Evolutionary conservation across 2,797 vertebrate species (phyloP), one percentile per base, ranked within the genome.

Genomic region (Anolis apletophallus): DNA sequence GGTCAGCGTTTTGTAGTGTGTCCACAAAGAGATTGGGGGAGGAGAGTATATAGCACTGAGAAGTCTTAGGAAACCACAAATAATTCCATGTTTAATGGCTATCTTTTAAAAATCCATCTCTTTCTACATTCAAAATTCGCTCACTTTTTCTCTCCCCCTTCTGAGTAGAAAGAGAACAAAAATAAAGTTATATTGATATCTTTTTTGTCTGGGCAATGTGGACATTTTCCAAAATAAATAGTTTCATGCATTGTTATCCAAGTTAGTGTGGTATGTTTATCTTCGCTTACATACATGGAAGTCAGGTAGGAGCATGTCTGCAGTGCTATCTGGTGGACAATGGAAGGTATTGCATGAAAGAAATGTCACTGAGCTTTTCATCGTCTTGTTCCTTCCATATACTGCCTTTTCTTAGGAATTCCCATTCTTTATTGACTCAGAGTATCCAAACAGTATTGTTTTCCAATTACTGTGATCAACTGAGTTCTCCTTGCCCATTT

Each of bases 201-300:
- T 34, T 16, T 19, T 87, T 59, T 50, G 69, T 29, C 8, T 29
- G 16, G 59, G 54, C 23, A 68, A 29, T 50, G 12, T 55, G 29
- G n/a, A 21, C 3, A 21, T 11, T 59, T 10, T 78, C 14, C 68
- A 54, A 71, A 87, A 83, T 85, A 85, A 86, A 81, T 17, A 64
- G 26, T 32, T 3, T 61, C 14, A 17, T 36, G 23, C 61, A 50
- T 77, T 59, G 54, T 29, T 50, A 61, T 69, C 6, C 17, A 12
- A 36, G 46, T 3, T 17, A 13, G 9, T 11, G 50, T 10, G 61
- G 13, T 67, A 40, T 46, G 57, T 61, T 26, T 79, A 11, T 14
- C 5, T 61, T 16, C 2, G 40, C 40, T 40, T 40, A 40, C 40
- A 40, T 40, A 40, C 40, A 40, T 32, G 54, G 0, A 23, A 19